Evolutionary conservation across 2,113 vertebrate genomes (phyloP), one percentile per base, ranked within the genome.

Genomic region (Carlito syrichta): DNA sequence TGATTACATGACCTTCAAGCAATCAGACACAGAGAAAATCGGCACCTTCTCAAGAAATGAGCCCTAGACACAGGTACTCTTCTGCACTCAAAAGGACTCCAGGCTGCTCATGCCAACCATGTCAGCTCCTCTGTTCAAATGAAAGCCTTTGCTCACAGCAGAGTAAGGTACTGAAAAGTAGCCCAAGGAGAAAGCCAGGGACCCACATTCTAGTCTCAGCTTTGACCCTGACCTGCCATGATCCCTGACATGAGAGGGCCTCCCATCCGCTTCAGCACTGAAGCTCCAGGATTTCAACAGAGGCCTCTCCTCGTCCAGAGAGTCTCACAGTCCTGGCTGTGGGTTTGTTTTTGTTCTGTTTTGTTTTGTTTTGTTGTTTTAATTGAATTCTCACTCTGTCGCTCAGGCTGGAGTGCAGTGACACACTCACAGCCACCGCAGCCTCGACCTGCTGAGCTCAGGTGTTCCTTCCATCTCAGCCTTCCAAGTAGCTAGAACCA

Each of bases 101-200:
- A 22, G 63, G 45, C 35, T 38, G 27, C 54, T 23, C 16, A 45
- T 40, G 23, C 52, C 17, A 9, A n/a, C n/a, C 52, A 16, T n/a
- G 5, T n/a, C 13, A 20, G 32, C 45, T 20, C 43, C 48, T 68
- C 8, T 0, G 25, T 12, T 60, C 23, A 22, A 30, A 6, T 6
- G 40, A 2, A 48, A 48, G 0, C 3, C 23, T 89, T 20, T 12
- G 60, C n/a, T 56, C 48, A 11, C 11, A 30, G 45, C 3, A n/a
- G n/a, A n/a, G n/a, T n/a, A n/a, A n/a, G n/a, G n/a, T n/a, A n/a
- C n/a, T n/a, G n/a, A n/a, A n/a, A n/a, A n/a, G n/a, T n/a, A n/a
- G n/a, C n/a, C n/a, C n/a, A n/a, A n/a, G n/a, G n/a, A n/a, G n/a
- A n/a, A n/a, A n/a, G n/a, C n/a, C n/a, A n/a, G 20, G 10, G 50